Evolutionary conservation across 2,888 invertebrate species (phyloP).

Genomic region (Orthosia cruda): DNA sequence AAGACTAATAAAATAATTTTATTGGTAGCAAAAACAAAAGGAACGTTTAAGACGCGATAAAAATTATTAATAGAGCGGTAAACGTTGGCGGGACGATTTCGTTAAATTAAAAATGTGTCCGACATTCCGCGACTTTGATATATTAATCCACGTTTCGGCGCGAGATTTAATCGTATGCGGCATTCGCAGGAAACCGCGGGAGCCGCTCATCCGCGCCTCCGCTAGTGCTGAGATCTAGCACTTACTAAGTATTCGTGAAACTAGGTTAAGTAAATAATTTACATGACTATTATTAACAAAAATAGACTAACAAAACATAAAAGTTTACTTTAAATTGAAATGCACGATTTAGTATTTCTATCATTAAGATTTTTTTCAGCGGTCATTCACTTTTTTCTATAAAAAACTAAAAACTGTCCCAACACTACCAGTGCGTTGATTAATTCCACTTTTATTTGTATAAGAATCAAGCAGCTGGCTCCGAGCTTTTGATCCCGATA

Average conservation of each 20-base stretch:
- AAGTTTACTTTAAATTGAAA: background rate
- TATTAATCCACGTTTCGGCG: conserved; percentile 85
- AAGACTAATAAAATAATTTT: conserved; percentile 81
- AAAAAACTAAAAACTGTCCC: conserved; percentile 67
- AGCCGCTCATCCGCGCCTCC: conserved; percentile 75
- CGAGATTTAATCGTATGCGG: conserved; percentile 84
- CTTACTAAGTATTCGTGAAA: background rate
- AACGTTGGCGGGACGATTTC: conserved; percentile 79
- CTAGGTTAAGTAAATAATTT: too few species aligned
- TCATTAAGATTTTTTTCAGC: conserved; percentile 3
- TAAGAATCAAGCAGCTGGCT: conserved; percentile 87
- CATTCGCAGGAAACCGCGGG: conserved; percentile 76
- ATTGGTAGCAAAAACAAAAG: conserved; percentile 86
- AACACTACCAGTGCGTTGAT: conserved; percentile 87
- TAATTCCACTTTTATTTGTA: conserved; percentile 91
- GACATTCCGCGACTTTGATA: conserved; percentile 75
- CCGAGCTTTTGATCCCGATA: conserved; percentile 89
- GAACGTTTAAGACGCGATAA: conserved; percentile 86
- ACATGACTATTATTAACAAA: background rate
- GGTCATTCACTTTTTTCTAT: conserved; percentile 41
- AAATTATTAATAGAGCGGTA: conserved; percentile 87
- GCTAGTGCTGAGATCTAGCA: conserved; percentile 75
- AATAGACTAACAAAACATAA: background rate
- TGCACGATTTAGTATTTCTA: background rate
- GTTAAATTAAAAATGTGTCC: conserved; percentile 76